Base-by-base conservation (phyloP, 1,140 invertebrate genomes). In the Ostrea denselamellosa region DNA sequence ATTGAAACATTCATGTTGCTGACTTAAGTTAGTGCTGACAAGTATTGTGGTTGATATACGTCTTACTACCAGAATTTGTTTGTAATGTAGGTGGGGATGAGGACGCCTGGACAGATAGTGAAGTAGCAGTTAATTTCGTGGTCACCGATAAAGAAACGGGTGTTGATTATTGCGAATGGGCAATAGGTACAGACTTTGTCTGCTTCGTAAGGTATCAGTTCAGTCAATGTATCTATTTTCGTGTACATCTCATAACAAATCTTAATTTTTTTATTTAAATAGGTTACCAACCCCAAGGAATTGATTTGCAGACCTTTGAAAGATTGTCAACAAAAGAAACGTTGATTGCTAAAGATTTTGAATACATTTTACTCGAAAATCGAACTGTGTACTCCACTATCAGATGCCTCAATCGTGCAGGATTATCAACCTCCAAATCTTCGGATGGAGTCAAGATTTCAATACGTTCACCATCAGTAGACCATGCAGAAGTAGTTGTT, bases 91-190 rank as follows among this genome's bases (percentile, higher is more conserved):
- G 52, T n/a, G 52, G 22, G 4, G 91, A 91, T 65, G 77, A 87
- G 22, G 87, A 90, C 34, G 88, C 81, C n/a, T 88, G 89, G 85
- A 65, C 51, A 56, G 52, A 53, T 14, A 51, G 68, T 84, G 77
- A 85, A 14, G 56, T 91, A 34, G 53, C 52, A 1, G 90, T 88
- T 14, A 89, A 86, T 56, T 91, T 89, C 87, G 53, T 86, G 28
- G 86, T 68, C 3, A n/a, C 62, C 19, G 91, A 91, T 54, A n/a
- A n/a, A 14, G 89, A 91, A 84, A 90, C 91, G 14, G 89, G 83
- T 0, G 87, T 90, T 28, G 85, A 83, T 8, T 87, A 62, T 52
- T 91, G 91, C 87, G 85, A 90, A 87, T 91, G 90, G 90, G 89
- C 90, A 14, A 86, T 90, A 58, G 91, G 90, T 91, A 54, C 5